These are phyloP conservation scores for Galaxias olidus DNA, from an alignment of 2,797 vertebrate species.

Conservation along the genomic window DNA sequence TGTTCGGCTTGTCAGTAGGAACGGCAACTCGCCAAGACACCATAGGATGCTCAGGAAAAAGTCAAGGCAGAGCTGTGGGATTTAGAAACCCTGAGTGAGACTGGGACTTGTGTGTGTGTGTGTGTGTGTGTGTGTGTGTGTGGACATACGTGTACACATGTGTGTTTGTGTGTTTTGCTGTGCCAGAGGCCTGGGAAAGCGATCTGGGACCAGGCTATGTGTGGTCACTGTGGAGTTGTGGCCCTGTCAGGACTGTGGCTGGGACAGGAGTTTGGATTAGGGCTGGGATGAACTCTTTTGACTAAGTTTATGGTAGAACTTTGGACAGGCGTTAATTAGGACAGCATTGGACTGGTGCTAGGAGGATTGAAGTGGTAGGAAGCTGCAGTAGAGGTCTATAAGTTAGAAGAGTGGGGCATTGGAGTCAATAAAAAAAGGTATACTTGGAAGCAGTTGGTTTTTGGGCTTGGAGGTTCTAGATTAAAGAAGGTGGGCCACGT, in stretches of 20 bases:
- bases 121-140: constrained; percentile 22
- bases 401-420: no score
- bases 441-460: no score
- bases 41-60: constrained; percentile 69
- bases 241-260: constrained; percentile 62
- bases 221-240: constrained; percentile 61
- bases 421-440: no score
- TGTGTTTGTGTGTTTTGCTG: constrained; percentile 24
- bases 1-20: constrained; percentile 52
- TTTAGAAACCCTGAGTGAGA: constrained; percentile 45
- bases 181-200: constrained; percentile 68
- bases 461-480: no score
- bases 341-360: no score
- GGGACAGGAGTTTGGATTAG: constrained; percentile 33
- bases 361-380: no score
- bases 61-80: constrained; percentile 49
- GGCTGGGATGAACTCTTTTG: neutral
- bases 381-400: no score
- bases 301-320: no score
- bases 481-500: no score
- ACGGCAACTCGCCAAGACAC: constrained; percentile 54
- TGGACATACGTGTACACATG: constrained; percentile 29
- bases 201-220: constrained; percentile 71
- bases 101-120: constrained; percentile 55
- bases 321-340: no score